Evolutionary conservation across 1,140 invertebrate species (phyloP).

Genomic region (Adelges cooleyi): DNA sequence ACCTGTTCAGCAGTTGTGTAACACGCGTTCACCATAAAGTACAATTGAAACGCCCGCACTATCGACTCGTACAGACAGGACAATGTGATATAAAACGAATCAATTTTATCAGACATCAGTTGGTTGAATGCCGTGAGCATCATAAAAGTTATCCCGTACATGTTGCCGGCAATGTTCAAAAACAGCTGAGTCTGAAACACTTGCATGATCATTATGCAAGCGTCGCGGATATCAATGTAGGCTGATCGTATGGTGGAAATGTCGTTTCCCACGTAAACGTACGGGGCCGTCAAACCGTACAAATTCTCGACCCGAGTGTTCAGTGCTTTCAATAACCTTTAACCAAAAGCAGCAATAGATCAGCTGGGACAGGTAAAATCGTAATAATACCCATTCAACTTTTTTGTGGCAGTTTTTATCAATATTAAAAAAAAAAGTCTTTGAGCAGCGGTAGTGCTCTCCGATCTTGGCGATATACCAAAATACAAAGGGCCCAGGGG

Average conservation of each 20-base stretch:
- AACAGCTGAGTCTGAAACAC: slow-evolving; percentile 14
- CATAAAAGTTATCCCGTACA: slow-evolving; percentile 11
- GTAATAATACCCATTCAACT: no score
- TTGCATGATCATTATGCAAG: background rate
- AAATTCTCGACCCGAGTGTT: no score
- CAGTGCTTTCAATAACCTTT: no score
- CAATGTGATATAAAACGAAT: background rate
- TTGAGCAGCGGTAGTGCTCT: no score
- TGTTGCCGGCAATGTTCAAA: slow-evolving; percentile 3
- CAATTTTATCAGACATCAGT: background rate
- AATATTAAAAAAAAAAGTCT: no score
- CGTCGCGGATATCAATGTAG: background rate
- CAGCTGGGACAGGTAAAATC: no score
- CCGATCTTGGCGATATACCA: no score
- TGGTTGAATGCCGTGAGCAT: slow-evolving; percentile 1
- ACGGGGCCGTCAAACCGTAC: no score
- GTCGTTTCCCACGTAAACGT: no score
- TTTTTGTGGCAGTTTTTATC: no score
- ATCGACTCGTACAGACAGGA: slow-evolving; percentile 5
- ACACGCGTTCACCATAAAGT: background rate
- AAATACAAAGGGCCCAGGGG: no score
- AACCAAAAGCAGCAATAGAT: no score
- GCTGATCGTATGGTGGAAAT: background rate
- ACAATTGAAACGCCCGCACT: background rate
- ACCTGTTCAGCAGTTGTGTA: slow-evolving; percentile 3